Conservation (phyloP, 2,113 vertebrate genomes). For the Alosa alosa region DNA sequence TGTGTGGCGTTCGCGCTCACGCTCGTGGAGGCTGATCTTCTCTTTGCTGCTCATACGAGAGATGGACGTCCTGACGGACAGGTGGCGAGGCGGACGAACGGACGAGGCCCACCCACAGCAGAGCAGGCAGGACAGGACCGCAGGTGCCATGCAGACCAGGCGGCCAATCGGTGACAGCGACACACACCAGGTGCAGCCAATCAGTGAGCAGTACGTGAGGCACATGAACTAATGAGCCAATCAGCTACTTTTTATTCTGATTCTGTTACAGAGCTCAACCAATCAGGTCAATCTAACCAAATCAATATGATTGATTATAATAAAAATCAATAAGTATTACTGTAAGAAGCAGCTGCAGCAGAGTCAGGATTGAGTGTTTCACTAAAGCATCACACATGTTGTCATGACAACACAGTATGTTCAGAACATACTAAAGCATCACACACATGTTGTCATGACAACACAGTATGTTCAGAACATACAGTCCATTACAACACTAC, state of each 20-base stretch:
- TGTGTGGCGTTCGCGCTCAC: conserved; percentile 77
- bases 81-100: background rate
- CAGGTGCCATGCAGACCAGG: conserved; percentile 69
- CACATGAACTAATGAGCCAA: conserved; percentile 39
- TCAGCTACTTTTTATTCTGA: background rate
- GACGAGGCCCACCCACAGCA: conserved; percentile 57
- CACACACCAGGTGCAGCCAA: conserved; percentile 70
- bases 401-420: conserved; percentile 20
- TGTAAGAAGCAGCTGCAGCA: background rate
- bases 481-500: background rate
- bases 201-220: conserved; percentile 58
- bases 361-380: conserved; percentile 14
- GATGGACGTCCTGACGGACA: conserved; percentile 74
- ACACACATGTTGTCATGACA: conserved; percentile 29
- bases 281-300: background rate
- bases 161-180: conserved; percentile 68
- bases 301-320: background rate
- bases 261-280: background rate
- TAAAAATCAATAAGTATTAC: background rate
- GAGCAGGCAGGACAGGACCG: conserved; percentile 48
- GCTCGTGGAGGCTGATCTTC: conserved; percentile 76
- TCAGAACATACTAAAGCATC: background rate
- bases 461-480: conserved; percentile 32
- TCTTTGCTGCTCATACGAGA: conserved; percentile 82
- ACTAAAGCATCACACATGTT: background rate